phyloP scores from a whole-genome alignment of 2,113 vertebrate species.

The Aspidoscelis tigris region DNA sequence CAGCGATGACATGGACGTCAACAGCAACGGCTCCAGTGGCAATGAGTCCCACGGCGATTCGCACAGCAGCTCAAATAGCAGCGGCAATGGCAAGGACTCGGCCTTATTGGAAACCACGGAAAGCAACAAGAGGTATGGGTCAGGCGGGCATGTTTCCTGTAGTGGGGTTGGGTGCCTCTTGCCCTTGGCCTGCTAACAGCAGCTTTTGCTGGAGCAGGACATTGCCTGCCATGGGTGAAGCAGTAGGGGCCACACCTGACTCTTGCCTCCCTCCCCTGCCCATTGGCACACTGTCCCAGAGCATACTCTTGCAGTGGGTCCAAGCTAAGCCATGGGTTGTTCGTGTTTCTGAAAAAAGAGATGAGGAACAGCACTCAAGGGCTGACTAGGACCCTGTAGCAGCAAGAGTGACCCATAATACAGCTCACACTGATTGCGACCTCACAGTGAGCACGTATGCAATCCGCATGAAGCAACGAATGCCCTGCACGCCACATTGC shows the following conservation, averaged over 20 bases:
- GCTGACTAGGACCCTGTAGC: no score
- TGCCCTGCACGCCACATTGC: no score
- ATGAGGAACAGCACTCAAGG: no score
- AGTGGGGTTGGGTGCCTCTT: background rate
- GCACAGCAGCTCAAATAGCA: constrained; percentile 82
- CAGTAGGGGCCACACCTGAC: background rate
- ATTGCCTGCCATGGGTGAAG: background rate
- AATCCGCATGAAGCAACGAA: no score
- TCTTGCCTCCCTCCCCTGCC: background rate
- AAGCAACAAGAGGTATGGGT: constrained; percentile 85
- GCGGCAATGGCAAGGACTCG: constrained; percentile 86
- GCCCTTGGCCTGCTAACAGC: background rate
- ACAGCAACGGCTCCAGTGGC: constrained; percentile 83
- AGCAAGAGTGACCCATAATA: no score
- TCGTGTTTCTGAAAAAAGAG: no score
- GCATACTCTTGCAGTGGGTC: no score
- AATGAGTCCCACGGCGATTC: constrained; percentile 89
- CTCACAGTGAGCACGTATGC: no score
- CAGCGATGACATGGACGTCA: constrained; percentile 83
- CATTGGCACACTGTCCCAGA: no score
- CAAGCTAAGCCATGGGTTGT: no score
- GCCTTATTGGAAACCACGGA: constrained; percentile 86
- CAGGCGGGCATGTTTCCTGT: background rate
- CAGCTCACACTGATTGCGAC: no score
- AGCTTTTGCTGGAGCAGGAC: no score